Percentiles rank a stretch among this genome's conserved stretches.
These are phyloP conservation scores for Drosophila suboccidentalis DNA, from an alignment of 2,888 invertebrate genomes.

Conservation along the genomic window DNA sequence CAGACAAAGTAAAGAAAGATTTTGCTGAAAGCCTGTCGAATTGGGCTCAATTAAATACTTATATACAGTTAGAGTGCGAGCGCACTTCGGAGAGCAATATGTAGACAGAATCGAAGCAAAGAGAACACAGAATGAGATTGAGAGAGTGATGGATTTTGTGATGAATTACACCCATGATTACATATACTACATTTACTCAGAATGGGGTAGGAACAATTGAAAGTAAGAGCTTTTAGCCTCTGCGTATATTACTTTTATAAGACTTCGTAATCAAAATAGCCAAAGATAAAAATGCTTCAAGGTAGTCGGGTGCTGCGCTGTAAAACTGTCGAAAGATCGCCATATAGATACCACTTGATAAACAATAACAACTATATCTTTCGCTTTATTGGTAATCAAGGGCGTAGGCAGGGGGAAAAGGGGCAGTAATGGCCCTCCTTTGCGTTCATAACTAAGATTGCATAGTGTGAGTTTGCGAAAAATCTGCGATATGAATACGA, in stretches of 20 bases:
- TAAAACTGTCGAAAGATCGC: constrained; percentile 51
- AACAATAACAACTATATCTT: constrained; percentile 22
- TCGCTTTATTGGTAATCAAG: neutral
- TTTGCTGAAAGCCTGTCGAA: constrained; percentile 53
- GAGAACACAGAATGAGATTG: constrained; percentile 8
- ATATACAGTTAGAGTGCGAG: constrained; percentile 40
- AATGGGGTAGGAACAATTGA: neutral
- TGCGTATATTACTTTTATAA: neutral
- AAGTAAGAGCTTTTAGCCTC: neutral
- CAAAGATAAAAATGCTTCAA: constrained; percentile 30
- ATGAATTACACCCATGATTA: constrained; percentile 1
- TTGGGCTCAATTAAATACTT: constrained; percentile 54
- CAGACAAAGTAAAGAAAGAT: constrained; percentile 34
- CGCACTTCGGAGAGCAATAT: constrained; percentile 30
- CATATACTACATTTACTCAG: neutral
- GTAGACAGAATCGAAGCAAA: constrained; percentile 8
- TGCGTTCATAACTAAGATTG: too few species aligned
- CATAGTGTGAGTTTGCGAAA: too few species aligned
- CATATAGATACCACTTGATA: constrained; percentile 61
- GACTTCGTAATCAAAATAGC: constrained; percentile 11
- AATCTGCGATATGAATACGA: too few species aligned
- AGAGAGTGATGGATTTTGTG: constrained; percentile 1
- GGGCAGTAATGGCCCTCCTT: too few species aligned
- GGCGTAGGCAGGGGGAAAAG: neutral
- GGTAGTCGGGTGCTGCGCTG: constrained; percentile 20